These are phyloP conservation scores for Neogobius melanostomus DNA, from an alignment of 2,113 vertebrate species.

Conservation along the genomic window DNA sequence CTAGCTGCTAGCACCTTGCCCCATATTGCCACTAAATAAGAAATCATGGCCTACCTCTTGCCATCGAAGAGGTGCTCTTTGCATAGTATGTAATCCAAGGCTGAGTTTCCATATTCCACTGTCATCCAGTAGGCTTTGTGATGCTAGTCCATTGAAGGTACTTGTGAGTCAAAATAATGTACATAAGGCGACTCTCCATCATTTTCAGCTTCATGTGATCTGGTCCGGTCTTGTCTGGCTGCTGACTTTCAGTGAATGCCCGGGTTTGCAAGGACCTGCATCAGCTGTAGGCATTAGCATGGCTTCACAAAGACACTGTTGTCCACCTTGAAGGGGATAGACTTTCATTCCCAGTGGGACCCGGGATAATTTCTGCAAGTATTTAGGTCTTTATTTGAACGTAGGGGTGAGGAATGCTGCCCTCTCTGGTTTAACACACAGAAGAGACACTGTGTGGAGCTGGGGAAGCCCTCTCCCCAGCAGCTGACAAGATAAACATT, in stretches of 20 bases:
- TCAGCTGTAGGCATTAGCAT: neutral
- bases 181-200: neutral
- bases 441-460: conserved; percentile 48
- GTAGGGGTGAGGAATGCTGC: conserved; percentile 53
- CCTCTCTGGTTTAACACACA: conserved; percentile 56
- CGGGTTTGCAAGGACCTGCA: neutral
- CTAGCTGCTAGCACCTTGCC: neutral
- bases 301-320: conserved; percentile 31
- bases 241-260: neutral
- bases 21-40: neutral
- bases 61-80: neutral
- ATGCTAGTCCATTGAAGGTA: neutral
- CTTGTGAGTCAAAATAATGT: neutral
- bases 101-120: neutral
- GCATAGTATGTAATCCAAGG: neutral
- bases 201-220: neutral
- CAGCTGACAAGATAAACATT: conserved; percentile 7
- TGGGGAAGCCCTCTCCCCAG: conserved; percentile 34
- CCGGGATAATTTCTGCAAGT: conserved; percentile 53
- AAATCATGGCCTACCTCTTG: neutral
- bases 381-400: conserved; percentile 42
- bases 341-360: conserved; percentile 49
- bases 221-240: neutral
- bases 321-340: conserved; percentile 58
- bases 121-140: neutral